phyloP scores from a whole-genome alignment of 35 echinoderm and acorn worm species.

The Nesometra sesokonis region DNA sequence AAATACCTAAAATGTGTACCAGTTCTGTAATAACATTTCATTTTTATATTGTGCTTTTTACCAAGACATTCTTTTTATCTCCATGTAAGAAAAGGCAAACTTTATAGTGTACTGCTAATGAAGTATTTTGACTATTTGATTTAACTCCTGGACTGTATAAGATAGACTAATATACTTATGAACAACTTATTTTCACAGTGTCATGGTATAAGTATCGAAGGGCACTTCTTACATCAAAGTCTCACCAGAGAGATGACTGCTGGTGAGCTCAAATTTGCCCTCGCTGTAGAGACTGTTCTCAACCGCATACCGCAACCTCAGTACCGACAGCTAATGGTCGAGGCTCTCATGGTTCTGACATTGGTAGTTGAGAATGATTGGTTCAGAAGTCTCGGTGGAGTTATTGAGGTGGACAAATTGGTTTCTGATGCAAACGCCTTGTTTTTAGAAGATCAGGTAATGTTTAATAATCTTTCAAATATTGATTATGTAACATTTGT shows the following conservation, averaged over 20 bases:
- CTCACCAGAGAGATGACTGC: constrained; percentile 87
- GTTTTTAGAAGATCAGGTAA: constrained; percentile 91
- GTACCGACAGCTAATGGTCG: constrained; percentile 91
- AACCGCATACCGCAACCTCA: constrained; percentile 81
- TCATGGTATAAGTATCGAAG: constrained; percentile 11
- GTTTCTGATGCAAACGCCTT: constrained; percentile 68
- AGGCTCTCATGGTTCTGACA: constrained; percentile 82
- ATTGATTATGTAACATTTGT: not conserved
- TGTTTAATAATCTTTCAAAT: not conserved
- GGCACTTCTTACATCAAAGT: constrained; percentile 49
- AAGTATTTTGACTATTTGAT: no score
- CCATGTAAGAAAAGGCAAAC: no score
- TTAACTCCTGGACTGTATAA: no score
- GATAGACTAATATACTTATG: no score
- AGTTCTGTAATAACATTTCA: no score
- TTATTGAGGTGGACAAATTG: constrained; percentile 57
- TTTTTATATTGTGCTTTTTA: no score
- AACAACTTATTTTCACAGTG: constrained; percentile 13
- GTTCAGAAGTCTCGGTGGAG: constrained; percentile 42
- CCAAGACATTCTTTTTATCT: no score
- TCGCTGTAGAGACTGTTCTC: constrained; percentile 68
- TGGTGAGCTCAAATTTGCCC: constrained; percentile 88
- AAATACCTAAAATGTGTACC: no score
- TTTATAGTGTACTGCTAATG: no score
- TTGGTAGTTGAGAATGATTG: constrained; percentile 82